Conservation (phyloP, 1,140 invertebrate species). For the Sipha flava region DNA sequence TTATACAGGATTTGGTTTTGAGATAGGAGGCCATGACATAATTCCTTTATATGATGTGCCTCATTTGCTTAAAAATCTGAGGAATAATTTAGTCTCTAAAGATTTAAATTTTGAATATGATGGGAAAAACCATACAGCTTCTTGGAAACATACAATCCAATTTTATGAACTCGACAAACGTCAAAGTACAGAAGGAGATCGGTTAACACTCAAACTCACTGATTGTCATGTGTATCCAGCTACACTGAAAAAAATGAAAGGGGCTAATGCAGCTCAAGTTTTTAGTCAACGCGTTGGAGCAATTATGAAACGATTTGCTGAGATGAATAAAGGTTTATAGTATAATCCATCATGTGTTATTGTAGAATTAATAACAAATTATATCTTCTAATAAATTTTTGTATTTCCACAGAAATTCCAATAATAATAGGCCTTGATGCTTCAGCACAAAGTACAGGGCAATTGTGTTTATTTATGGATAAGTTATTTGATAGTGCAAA, state of each 20-base stretch:
- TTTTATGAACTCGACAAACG: not conserved
- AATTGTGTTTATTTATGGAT: not conserved
- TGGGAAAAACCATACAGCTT: not conserved
- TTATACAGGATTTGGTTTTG: not conserved
- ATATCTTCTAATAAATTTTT: not conserved
- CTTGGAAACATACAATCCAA: not conserved
- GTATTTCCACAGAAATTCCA: not conserved
- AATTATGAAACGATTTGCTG: not conserved
- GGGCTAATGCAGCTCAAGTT: too few species aligned
- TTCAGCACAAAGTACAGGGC: not conserved
- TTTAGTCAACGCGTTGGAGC: too few species aligned
- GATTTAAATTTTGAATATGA: not conserved
- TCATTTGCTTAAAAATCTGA: not conserved
- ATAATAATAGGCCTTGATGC: not conserved
- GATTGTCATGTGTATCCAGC: not conserved
- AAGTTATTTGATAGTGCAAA: not conserved
- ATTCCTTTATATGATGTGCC: not conserved
- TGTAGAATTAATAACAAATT: too few species aligned
- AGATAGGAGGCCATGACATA: not conserved
- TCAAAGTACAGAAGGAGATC: not conserved
- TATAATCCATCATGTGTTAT: too few species aligned
- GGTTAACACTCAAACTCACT: not conserved
- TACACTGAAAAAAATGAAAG: too few species aligned
- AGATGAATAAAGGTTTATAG: too few species aligned
- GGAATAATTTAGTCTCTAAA: not conserved